Conservation (phyloP, 2,888 invertebrate species). For the Habrosyne pyritoides region DNA sequence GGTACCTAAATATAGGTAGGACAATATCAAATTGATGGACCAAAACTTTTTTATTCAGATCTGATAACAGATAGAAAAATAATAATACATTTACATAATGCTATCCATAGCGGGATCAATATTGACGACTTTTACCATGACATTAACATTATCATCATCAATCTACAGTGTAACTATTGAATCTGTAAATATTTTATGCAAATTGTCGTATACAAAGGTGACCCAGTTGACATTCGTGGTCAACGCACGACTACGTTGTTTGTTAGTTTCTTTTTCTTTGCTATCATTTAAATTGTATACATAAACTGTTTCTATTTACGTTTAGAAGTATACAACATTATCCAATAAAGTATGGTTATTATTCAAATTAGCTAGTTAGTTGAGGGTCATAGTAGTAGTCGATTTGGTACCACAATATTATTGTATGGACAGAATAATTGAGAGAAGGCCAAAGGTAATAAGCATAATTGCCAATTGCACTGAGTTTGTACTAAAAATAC, state of each 20-base stretch:
- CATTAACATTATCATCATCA: neutral
- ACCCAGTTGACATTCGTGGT: slow-evolving; percentile 32
- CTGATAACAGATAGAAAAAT: too few species aligned
- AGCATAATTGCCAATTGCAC: too few species aligned
- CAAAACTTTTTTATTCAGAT: too few species aligned
- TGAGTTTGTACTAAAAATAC: too few species aligned
- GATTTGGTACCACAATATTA: too few species aligned
- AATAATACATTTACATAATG: neutral
- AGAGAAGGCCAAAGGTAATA: too few species aligned
- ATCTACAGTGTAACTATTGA: neutral
- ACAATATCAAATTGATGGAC: too few species aligned
- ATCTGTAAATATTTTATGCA: slow-evolving; percentile 41
- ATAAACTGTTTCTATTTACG: neutral
- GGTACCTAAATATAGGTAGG: too few species aligned
- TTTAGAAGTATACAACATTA: neutral
- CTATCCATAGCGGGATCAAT: neutral
- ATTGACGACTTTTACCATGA: neutral
- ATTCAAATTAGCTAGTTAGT: neutral
- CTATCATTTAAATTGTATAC: neutral
- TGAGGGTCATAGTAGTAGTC: too few species aligned
- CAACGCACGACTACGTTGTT: slow-evolving; percentile 13
- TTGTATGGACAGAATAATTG: too few species aligned
- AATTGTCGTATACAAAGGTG: slow-evolving; percentile 41
- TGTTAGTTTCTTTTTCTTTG: neutral
- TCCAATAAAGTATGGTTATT: neutral